Evolutionary conservation across 2,797 vertebrate genomes (phyloP).

Genomic region (Lateolabrax maculatus): DNA sequence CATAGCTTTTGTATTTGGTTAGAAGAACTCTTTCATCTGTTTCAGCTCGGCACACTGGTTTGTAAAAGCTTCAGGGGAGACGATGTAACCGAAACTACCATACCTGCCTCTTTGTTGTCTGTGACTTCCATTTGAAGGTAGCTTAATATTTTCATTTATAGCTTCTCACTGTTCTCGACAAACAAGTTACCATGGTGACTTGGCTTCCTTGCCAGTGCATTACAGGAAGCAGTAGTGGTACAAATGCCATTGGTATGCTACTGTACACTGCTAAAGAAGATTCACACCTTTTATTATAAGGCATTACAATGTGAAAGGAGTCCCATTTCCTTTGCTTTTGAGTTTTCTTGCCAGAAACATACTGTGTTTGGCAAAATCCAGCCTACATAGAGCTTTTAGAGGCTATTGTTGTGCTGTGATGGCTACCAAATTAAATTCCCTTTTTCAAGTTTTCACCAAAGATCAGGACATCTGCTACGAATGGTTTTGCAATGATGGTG

Average conservation of each 20-base stretch:
- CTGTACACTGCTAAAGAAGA: constrained; percentile 24
- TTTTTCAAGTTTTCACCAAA: constrained; percentile 55
- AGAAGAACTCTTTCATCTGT: constrained; percentile 53
- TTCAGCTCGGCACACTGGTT: constrained; percentile 17
- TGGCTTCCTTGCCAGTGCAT: constrained; percentile 28
- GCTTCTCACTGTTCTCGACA: constrained; percentile 14
- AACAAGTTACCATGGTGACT: constrained; percentile 24
- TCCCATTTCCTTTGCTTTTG: constrained; percentile 34
- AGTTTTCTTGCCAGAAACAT: constrained; percentile 27
- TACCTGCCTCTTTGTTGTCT: constrained; percentile 29
- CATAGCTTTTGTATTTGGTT: constrained; percentile 77
- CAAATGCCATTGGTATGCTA: constrained; percentile 23
- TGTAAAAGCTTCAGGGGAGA: constrained; percentile 16
- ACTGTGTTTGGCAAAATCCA: constrained; percentile 24
- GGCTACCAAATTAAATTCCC: constrained; percentile 54
- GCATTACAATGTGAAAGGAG: constrained; percentile 42
- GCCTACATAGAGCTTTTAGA: constrained; percentile 23
- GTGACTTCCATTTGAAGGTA: constrained; percentile 47
- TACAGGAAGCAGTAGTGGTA: constrained; percentile 28
- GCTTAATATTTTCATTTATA: constrained; percentile 54
- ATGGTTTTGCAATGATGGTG: constrained; percentile 26
- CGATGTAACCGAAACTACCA: background rate
- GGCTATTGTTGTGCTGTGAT: constrained; percentile 43
- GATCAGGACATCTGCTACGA: constrained; percentile 34
- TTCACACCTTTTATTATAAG: constrained; percentile 58